Percentiles rank a stretch among this genome's conserved stretches.
Evolutionary conservation across 2,797 vertebrate species (phyloP).

Genomic region (Anguilla marmorata): DNA sequence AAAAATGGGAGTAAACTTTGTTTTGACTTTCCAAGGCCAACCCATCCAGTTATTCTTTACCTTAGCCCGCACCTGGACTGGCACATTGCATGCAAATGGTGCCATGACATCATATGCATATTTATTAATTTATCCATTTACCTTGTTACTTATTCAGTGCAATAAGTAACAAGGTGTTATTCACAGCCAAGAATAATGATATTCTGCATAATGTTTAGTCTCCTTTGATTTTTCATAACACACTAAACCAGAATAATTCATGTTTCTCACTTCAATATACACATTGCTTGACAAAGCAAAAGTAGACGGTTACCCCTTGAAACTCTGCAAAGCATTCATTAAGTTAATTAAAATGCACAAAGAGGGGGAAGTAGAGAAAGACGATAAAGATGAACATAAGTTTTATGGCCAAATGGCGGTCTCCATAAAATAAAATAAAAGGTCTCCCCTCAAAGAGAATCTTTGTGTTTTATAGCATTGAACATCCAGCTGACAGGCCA

Average conservation of each 20-base stretch:
- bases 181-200: neutral
- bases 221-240: neutral
- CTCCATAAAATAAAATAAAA: conserved; percentile 1
- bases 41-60: neutral
- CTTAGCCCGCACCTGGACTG: neutral
- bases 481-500: conserved; percentile 12
- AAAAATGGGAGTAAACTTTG: neutral
- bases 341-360: conserved; percentile 26
- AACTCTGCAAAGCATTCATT: conserved; percentile 18
- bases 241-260: neutral
- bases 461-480: conserved; percentile 19
- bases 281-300: neutral
- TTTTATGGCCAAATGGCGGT: neutral
- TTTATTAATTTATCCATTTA: neutral
- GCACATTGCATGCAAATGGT: neutral
- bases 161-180: neutral
- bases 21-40: neutral
- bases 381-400: neutral
- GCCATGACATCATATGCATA: neutral
- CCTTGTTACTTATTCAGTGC: neutral
- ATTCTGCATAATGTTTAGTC: neutral
- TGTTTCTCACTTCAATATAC: neutral
- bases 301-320: neutral
- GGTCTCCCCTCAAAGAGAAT: neutral
- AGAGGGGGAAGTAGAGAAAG: neutral